Evolutionary conservation across 2,888 invertebrate species (phyloP).

Genomic region (Eledona agricola): DNA sequence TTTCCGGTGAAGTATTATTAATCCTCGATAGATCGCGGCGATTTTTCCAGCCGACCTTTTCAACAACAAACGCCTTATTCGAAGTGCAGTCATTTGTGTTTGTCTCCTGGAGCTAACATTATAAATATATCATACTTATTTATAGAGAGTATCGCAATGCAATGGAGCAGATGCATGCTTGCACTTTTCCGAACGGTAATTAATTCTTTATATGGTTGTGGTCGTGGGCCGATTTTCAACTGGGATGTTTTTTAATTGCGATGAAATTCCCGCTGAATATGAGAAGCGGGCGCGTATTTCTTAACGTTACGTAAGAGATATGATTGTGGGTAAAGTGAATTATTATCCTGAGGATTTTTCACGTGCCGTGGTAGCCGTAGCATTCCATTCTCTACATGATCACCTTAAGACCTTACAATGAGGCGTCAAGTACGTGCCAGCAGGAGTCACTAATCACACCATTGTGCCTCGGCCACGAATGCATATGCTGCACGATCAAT

Average conservation of each 20-base stretch:
- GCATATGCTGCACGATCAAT: constrained; percentile 31
- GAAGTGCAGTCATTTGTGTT: constrained; percentile 34
- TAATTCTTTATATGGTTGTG: constrained; percentile 29
- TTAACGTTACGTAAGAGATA: constrained; percentile 33
- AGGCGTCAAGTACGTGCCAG: constrained; percentile 44
- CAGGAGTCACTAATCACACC: constrained; percentile 35
- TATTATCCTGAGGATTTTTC: constrained; percentile 39
- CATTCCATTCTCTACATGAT: constrained; percentile 42
- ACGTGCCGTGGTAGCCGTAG: constrained; percentile 27
- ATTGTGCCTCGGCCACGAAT: constrained; percentile 37
- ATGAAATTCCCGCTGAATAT: constrained; percentile 17
- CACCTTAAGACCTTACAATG: constrained; percentile 44
- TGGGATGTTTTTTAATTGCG: constrained; percentile 7
- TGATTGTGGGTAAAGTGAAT: constrained; percentile 39
- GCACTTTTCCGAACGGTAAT: constrained; percentile 28
- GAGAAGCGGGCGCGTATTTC: constrained; percentile 16
- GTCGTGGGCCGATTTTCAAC: constrained; percentile 8
- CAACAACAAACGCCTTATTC: constrained; percentile 26
- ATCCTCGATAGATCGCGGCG: constrained; percentile 7
- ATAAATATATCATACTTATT: constrained; percentile 37
- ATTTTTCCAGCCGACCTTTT: constrained; percentile 15
- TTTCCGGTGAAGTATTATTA: too few relatives aligned
- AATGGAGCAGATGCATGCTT: constrained; percentile 31
- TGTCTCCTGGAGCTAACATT: constrained; percentile 36
- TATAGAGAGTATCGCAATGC: constrained; percentile 28